Percentiles rank a stretch among this genome's conserved stretches.
phyloP scores from a whole-genome alignment of 2,113 vertebrate genomes.

The Paramisgurnus dabryanus region DNA sequence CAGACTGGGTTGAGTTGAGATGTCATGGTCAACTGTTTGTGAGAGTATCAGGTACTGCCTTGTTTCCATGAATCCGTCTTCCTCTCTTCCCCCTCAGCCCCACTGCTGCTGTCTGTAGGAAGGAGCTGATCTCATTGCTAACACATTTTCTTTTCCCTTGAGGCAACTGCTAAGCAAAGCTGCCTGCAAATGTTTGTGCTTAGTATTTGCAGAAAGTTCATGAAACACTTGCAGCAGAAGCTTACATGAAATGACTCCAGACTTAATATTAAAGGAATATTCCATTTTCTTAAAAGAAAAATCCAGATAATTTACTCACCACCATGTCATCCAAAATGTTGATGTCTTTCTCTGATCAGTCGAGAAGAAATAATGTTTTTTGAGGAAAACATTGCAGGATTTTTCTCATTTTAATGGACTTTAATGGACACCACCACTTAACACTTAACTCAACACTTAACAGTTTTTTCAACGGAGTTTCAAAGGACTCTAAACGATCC shows the following conservation, averaged over 20 bases:
- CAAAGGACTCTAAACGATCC: too few relatives aligned
- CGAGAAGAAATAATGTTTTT: too few relatives aligned
- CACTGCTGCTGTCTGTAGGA: constrained; percentile 26
- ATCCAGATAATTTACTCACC: too few relatives aligned
- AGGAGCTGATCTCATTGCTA: constrained; percentile 48
- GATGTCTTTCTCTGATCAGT: too few relatives aligned
- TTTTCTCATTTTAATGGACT: too few relatives aligned
- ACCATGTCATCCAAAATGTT: too few relatives aligned
- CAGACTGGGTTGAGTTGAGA: constrained; percentile 20
- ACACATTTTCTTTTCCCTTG: constrained; percentile 40
- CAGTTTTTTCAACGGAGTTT: too few relatives aligned
- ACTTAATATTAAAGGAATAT: too few relatives aligned
- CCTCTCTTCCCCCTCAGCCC: background rate
- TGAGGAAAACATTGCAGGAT: too few relatives aligned
- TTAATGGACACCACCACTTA: too few relatives aligned
- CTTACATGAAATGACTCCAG: constrained; percentile 9
- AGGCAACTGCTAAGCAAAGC: constrained; percentile 37
- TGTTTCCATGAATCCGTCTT: constrained; percentile 29
- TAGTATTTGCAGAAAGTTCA: constrained; percentile 13
- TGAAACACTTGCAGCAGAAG: constrained; percentile 19
- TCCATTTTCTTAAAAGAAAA: too few relatives aligned
- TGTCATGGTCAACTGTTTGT: constrained; percentile 45
- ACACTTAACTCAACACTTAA: too few relatives aligned
- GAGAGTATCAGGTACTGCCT: constrained; percentile 32
- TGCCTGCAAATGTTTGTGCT: constrained; percentile 20